These are phyloP conservation scores for Leptogaster cylindrica DNA, from an alignment of 2,888 invertebrate species.

Conservation along the genomic window DNA sequence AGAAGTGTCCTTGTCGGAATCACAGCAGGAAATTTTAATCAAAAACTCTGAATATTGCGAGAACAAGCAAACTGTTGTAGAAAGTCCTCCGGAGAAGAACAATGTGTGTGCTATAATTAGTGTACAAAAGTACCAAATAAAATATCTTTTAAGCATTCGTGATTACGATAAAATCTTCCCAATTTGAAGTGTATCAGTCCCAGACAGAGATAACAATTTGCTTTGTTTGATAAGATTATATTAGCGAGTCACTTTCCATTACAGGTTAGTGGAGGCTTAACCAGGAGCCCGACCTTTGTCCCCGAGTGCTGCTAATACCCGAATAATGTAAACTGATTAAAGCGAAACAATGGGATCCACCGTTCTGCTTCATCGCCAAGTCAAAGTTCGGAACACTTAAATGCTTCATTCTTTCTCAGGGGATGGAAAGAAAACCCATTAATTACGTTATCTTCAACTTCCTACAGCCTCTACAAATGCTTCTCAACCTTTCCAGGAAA, in stretches of 20 bases:
- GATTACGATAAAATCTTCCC: no score
- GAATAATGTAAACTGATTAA: slow-evolving; percentile 31
- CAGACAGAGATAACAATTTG: no score
- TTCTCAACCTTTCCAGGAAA: slow-evolving; percentile 25
- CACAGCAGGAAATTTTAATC: no score
- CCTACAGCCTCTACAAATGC: slow-evolving; percentile 39
- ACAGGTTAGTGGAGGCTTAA: not conserved
- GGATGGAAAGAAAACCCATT: slow-evolving; percentile 33
- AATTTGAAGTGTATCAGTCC: no score
- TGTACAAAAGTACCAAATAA: no score
- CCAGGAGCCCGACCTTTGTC: not conserved
- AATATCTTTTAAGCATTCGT: no score
- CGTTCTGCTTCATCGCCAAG: not conserved
- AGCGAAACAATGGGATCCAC: slow-evolving; percentile 27
- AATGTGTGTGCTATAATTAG: no score
- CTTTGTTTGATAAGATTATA: not conserved
- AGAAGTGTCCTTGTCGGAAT: no score
- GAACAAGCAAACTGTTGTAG: no score
- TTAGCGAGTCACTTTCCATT: slow-evolving; percentile 7
- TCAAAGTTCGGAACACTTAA: slow-evolving; percentile 11
- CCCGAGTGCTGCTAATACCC: slow-evolving; percentile 7
- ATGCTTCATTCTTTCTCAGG: not conserved
- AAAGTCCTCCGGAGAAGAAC: no score
- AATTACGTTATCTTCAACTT: slow-evolving; percentile 42
- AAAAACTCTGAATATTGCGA: no score